Base-by-base conservation (phyloP, 1,140 invertebrate genomes). In the Cecropterus lyciades region DNA sequence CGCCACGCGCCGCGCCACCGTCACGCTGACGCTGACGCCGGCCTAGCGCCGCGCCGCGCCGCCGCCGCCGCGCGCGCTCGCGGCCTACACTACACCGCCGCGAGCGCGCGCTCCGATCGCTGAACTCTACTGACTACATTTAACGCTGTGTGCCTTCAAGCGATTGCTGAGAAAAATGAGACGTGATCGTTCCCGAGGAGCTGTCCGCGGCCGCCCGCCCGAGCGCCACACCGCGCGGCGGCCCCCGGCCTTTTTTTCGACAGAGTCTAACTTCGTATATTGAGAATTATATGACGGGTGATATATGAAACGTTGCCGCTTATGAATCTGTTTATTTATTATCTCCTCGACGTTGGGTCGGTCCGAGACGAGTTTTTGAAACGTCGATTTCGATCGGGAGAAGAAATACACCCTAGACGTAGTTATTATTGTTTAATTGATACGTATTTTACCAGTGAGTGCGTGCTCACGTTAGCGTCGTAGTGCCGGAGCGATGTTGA, bases 21-120 rank as follows among this genome's bases (percentile, higher is more conserved):
- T 98, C 59, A 98, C 97, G 82, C 98, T 99, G 87, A 97, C 95
- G 74, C 95, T 99, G 55, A 98, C 96, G 79, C 98, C 98, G 67
- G 96, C 97, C 92, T 98, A 95, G 80, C 70, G 68, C 69, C n/a
- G n/a, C n/a, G n/a, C n/a, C n/a, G n/a, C 65, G 66, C 68, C 60
- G 65, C 51, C 62, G 9, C 48, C 9, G 53, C 68, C 67, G 69
- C 60, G 66, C 55, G 52, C 46, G 62, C 57, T 68, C 55, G 66
- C 49, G 56, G 65, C 75, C 43, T 59, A 69, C 67, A 80, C 60
- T 49, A 77, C 83, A 82, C 57, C 84, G 78, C 57, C 82, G 78
- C 79, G 80, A 59, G 70, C 75, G 73, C 71, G 77, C 80, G 69
- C 72, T 55, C 48, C 80, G 80, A 80, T 82, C 79, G 81, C 85